A percentile compares a stretch with the other conserved stretches of the same genome.
phyloP scores from a whole-genome alignment of 2,888 invertebrate genomes.

The Drosophila neotestacea region DNA sequence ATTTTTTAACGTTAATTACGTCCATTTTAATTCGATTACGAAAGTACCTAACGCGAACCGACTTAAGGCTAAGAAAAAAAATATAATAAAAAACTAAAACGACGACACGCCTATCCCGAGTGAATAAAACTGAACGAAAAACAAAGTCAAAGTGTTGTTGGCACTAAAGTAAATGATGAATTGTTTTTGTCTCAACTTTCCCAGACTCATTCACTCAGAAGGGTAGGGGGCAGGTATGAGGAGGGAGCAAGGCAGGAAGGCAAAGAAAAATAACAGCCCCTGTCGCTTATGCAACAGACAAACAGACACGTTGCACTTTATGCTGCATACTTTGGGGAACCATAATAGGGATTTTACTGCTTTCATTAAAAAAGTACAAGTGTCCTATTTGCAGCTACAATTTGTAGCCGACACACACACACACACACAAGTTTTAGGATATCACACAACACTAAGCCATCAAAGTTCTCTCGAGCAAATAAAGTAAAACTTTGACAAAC shows the following conservation, averaged over 20 bases:
- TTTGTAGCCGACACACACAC: no score
- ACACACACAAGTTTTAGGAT: neutral
- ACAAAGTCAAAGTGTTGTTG: constrained; percentile 15
- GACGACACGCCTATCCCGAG: constrained; percentile 20
- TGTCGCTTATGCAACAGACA: constrained; percentile 41
- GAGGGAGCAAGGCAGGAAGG: neutral
- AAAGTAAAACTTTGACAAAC: neutral
- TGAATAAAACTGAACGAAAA: constrained; percentile 20
- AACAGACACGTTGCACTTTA: neutral
- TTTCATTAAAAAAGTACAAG: neutral
- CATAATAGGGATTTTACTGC: neutral
- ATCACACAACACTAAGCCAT: neutral
- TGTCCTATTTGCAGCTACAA: neutral
- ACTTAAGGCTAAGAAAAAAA: neutral
- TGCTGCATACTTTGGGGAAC: constrained; percentile 43
- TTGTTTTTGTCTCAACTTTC: constrained; percentile 27
- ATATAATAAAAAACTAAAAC: constrained; percentile 7
- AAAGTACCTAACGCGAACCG: constrained; percentile 12
- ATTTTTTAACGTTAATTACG: neutral
- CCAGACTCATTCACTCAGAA: neutral
- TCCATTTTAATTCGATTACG: neutral
- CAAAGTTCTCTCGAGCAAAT: neutral
- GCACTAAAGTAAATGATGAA: constrained; percentile 45
- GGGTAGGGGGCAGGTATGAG: neutral
- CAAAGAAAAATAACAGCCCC: constrained; percentile 18